Percentiles rank a stretch among this genome's conserved stretches.
Conservation (phyloP, 2,888 invertebrate species). For the Hypselothyrea guttata region DNA sequence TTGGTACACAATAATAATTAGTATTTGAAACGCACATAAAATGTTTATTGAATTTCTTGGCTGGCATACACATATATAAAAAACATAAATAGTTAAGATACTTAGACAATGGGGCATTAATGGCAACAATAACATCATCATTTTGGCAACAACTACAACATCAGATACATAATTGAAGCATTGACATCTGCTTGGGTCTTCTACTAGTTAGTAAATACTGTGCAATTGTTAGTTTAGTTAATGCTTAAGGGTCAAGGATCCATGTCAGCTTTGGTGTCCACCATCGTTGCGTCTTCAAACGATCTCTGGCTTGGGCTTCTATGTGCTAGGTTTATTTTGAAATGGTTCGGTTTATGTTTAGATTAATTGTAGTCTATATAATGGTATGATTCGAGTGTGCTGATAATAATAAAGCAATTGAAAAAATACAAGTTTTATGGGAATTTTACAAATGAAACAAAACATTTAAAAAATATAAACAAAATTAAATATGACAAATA, state of each 20-base stretch:
- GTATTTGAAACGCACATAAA: constrained; percentile 37
- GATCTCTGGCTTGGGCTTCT: constrained; percentile 36
- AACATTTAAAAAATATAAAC: constrained; percentile 31
- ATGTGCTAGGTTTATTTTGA: constrained; percentile 42
- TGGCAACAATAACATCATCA: constrained; percentile 41
- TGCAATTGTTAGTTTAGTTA: constrained; percentile 14
- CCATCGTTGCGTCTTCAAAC: constrained; percentile 41
- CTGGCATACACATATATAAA: constrained; percentile 37
- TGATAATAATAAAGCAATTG: constrained; percentile 26
- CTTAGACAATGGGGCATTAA: constrained; percentile 30
- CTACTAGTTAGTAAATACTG: constrained; percentile 7
- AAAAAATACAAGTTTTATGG: constrained; percentile 21
- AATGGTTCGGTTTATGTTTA: constrained; percentile 35
- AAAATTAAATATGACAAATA: constrained; percentile 29
- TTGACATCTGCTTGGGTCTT: constrained; percentile 19
- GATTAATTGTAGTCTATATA: constrained; percentile 28
- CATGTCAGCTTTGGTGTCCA: constrained; percentile 46
- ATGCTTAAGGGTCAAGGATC: constrained; percentile 16
- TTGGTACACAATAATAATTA: background rate
- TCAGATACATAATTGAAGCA: constrained; percentile 43
- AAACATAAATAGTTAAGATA: constrained; percentile 37
- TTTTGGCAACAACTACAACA: constrained; percentile 55
- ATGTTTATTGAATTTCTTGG: constrained; percentile 55
- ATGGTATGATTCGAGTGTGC: background rate
- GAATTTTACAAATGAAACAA: constrained; percentile 15